These are phyloP conservation scores for Emberiza fucata DNA, from an alignment of 2,113 vertebrate species.

Conservation along the genomic window DNA sequence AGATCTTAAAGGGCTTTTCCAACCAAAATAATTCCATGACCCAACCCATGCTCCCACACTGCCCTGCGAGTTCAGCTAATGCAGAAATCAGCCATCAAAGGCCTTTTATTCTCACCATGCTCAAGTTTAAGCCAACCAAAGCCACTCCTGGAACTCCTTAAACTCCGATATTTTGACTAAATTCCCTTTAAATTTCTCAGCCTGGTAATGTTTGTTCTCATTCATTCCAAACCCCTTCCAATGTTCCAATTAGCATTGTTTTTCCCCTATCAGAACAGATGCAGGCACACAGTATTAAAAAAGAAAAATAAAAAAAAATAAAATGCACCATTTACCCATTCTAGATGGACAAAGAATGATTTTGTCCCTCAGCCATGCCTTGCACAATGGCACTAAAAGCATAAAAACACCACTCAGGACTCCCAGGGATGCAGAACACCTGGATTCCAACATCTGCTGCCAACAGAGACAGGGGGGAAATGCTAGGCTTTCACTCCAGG, in stretches of 20 bases:
- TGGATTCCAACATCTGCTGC: not conserved
- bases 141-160: not conserved
- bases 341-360: not conserved
- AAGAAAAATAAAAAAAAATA: not conserved
- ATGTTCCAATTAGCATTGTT: not conserved
- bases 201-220: not conserved
- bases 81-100: not conserved
- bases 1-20: not conserved
- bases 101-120: not conserved
- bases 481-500: not conserved
- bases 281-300: not conserved
- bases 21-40: not conserved
- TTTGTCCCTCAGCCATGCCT: not conserved
- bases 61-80: not conserved
- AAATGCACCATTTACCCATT: not conserved
- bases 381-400: not conserved
- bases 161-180: not conserved
- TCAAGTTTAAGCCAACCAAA: not conserved
- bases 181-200: constrained; percentile 1
- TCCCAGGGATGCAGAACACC: not conserved
- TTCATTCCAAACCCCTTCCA: not conserved
- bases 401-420: not conserved
- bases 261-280: not conserved
- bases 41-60: not conserved
- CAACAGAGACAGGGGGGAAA: not conserved